Conservation (phyloP, 1,140 invertebrate species). For the Drosophila ironensis region DNA sequence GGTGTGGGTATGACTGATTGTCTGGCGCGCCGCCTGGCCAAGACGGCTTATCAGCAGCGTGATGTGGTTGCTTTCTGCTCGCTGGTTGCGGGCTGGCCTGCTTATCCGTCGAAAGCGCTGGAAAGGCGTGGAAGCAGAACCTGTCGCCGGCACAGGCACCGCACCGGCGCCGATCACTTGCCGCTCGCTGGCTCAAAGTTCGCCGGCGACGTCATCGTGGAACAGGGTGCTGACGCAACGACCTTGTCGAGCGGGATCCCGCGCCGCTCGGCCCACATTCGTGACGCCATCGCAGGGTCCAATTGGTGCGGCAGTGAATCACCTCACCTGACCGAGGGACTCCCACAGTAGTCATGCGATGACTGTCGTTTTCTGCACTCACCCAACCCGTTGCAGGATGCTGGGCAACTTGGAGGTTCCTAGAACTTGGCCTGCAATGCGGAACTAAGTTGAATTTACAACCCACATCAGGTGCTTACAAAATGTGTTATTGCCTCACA, state of each 20-base stretch:
- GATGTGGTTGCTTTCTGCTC: conserved; percentile 15
- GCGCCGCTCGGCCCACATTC: conserved; percentile 8
- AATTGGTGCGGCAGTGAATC: neutral
- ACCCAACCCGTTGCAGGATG: conserved; percentile 10
- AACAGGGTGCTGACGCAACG: conserved; percentile 46
- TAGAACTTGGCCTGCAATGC: conserved; percentile 14
- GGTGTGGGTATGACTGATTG: conserved; percentile 67
- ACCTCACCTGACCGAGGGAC: neutral
- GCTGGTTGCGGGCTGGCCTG: neutral
- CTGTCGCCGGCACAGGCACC: conserved; percentile 14
- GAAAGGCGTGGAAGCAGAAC: conserved; percentile 21
- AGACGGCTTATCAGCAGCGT: conserved; percentile 51
- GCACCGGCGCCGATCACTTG: conserved; percentile 14
- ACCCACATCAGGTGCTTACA: too few relatives aligned
- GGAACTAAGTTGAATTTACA: too few relatives aligned
- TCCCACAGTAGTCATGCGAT: conserved; percentile 6
- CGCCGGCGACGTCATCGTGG: conserved; percentile 48
- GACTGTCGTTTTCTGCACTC: conserved; percentile 14
- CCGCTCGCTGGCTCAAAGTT: conserved; percentile 42
- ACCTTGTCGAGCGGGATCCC: conserved; percentile 14
- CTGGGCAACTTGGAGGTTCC: conserved; percentile 4
- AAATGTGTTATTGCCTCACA: too few relatives aligned
- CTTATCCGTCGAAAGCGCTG: conserved; percentile 40
- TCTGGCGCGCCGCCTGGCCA: conserved; percentile 34
- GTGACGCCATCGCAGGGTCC: conserved; percentile 21